Percentiles rank a stretch among this genome's conserved stretches.
Conservation (phyloP, 2,113 vertebrate genomes). For the Chrysochloris asiatica region DNA sequence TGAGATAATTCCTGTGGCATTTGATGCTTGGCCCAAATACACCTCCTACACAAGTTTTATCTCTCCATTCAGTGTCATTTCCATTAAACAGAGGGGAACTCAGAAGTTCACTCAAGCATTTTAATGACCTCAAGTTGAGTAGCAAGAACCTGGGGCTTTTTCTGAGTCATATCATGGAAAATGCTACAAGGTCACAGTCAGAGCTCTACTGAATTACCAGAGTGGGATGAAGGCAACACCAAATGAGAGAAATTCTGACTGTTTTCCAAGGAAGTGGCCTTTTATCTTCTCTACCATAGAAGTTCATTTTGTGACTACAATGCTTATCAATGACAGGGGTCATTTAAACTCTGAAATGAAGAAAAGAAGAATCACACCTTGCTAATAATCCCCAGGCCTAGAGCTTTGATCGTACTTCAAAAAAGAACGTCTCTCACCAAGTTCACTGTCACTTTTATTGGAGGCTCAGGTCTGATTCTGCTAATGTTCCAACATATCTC, state of each 20-base stretch:
- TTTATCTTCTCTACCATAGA: slow-evolving; percentile 36
- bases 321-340: background rate
- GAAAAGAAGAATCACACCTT: background rate
- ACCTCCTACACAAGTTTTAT: background rate
- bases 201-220: slow-evolving; percentile 8
- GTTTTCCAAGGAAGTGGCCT: slow-evolving; percentile 9
- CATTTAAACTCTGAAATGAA: slow-evolving; percentile 6
- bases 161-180: slow-evolving; percentile 52
- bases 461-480: background rate
- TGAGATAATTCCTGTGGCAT: background rate
- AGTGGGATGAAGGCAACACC: background rate
- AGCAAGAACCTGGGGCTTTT: slow-evolving; percentile 45
- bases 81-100: slow-evolving; percentile 41
- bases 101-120: slow-evolving; percentile 54
- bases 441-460: background rate
- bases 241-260: background rate
- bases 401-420: slow-evolving; percentile 44
- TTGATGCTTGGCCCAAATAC: background rate
- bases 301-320: slow-evolving; percentile 3
- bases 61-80: background rate
- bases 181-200: background rate
- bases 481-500: background rate
- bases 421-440: slow-evolving; percentile 14
- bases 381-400: background rate
- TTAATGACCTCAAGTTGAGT: slow-evolving; percentile 40